Percentiles rank a stretch among this genome's conserved stretches.
Conservation (phyloP, 2,888 invertebrate genomes). For the Mythimna vitellina region DNA sequence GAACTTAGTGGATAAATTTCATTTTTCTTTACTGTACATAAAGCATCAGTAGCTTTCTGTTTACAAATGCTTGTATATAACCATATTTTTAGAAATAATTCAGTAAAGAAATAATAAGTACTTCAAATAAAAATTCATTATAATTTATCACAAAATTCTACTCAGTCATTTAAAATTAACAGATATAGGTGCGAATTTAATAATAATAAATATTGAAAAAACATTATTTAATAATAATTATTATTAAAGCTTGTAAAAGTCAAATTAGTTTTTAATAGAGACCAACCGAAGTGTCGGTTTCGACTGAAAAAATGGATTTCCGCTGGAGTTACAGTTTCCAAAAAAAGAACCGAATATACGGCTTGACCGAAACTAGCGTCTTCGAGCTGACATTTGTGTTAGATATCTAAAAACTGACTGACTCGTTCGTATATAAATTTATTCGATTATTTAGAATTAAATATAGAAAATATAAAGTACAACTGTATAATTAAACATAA, state of each 20-base stretch:
- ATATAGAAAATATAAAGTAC: too few relatives aligned
- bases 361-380: too few relatives aligned
- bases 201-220: neutral
- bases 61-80: slow-evolving; percentile 2
- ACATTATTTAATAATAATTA: neutral
- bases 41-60: slow-evolving; percentile 13
- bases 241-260: neutral
- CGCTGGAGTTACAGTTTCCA: too few relatives aligned
- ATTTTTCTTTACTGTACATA: slow-evolving; percentile 35
- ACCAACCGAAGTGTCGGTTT: too few relatives aligned
- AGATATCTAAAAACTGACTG: too few relatives aligned
- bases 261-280: neutral
- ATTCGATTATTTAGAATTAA: too few relatives aligned
- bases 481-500: too few relatives aligned
- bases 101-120: neutral
- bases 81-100: neutral
- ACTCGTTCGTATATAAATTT: too few relatives aligned
- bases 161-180: slow-evolving; percentile 41
- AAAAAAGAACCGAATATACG: too few relatives aligned
- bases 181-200: neutral
- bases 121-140: neutral
- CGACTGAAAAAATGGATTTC: too few relatives aligned
- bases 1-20: slow-evolving; percentile 21
- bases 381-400: too few relatives aligned
- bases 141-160: slow-evolving; percentile 27